Evolutionary conservation across 2,888 invertebrate genomes (phyloP).

Genomic region (Autographa pulchrina): DNA sequence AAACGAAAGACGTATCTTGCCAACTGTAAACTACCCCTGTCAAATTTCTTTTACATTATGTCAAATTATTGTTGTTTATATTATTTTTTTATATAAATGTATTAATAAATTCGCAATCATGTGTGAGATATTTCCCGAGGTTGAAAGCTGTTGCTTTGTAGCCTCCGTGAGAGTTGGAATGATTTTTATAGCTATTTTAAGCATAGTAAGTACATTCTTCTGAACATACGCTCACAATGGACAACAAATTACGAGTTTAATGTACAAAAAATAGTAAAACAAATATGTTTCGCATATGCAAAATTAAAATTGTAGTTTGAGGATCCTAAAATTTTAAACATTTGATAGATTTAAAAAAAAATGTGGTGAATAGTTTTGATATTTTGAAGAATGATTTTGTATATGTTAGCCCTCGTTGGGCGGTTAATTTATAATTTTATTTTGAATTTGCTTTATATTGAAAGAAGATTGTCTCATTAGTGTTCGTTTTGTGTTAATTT

Average conservation of each 20-base stretch:
- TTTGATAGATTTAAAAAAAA: not conserved
- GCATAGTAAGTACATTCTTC: conserved; percentile 67
- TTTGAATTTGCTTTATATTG: conserved; percentile 20
- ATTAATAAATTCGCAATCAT: conserved; percentile 52
- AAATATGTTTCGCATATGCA: not conserved
- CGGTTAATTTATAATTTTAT: conserved; percentile 36
- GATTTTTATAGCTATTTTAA: conserved; percentile 67
- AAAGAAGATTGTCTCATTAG: conserved; percentile 5
- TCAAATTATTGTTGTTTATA: conserved; percentile 27
- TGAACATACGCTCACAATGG: not conserved
- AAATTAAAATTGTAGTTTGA: not conserved
- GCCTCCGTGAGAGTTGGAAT: conserved; percentile 65
- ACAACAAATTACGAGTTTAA: conserved; percentile 1
- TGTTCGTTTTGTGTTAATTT: not conserved
- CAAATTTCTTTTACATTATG: conserved; percentile 13
- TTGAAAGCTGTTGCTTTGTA: conserved; percentile 61
- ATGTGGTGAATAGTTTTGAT: not conserved
- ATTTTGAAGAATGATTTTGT: conserved; percentile 20
- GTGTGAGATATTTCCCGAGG: conserved; percentile 77
- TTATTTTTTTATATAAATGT: conserved; percentile 17
- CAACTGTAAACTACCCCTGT: not conserved
- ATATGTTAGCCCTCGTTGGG: conserved; percentile 22
- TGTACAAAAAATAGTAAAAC: not conserved
- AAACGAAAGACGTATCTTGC: not conserved
- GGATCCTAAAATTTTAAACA: not conserved